Base-by-base conservation (phyloP, 2,888 invertebrate genomes). In the Ctena decussata region DNA sequence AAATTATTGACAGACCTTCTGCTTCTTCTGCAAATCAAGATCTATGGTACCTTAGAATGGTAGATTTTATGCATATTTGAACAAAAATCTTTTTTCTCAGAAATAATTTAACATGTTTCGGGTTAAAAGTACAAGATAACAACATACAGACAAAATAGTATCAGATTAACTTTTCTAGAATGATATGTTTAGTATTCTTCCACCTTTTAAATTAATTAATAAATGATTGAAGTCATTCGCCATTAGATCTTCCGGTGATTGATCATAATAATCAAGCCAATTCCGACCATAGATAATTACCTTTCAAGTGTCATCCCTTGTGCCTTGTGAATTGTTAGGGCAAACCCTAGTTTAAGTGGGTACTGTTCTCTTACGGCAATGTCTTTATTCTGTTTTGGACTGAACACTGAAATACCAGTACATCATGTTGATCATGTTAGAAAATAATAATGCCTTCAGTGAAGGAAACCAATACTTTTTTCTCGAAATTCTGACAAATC, bases 241-340 rank as follows among this genome's bases (percentile, higher is more conserved):
- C 49, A 49, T 49, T 49, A 49, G 49, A 49, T 49, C 49, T 11
- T 49, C 49, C 49, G 21, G 21, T 49, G 49, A 49, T 21, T 49
- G 49, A 49, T 49, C 49, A 49, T 49, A 49, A 49, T 49, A 49
- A 49, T 49, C 49, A 8, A 49, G 49, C 49, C 18, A 49, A 49
- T 49, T 49, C 49, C 12, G 49, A 49, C 49, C 49, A 49, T 49
- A 49, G 49, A 49, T 57, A 60, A 27, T 44, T 76, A 84, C 84
- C 84, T 80, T 21, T 77, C 70, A n/a, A 84, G 39, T 21, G 84
- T 84, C 84, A 84, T 77, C 15, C 84, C 84, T 70, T 84, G 85
- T 21, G 85, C 81, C 69, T 81, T 82, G 44, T 85, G 85, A 27
- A 82, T 85, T 0, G 78, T 79, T 15, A 85, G 37, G 5, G 65